Percentiles rank a stretch among this genome's conserved stretches.
Conservation (phyloP, 2,113 vertebrate species). For the Corythornis madagascariensis region DNA sequence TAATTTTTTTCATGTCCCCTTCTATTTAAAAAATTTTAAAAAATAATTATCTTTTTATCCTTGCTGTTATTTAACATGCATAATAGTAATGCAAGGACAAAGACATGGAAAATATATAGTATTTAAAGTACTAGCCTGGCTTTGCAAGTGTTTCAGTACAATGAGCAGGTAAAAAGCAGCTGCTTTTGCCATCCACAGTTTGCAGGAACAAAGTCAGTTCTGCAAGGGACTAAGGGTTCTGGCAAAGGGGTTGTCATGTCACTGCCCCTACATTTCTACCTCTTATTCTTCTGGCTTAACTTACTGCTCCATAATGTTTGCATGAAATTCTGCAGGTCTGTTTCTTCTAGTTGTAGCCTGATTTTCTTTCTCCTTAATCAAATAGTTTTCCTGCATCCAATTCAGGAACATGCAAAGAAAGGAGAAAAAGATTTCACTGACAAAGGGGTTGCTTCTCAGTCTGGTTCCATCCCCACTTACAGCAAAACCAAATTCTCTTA, state of each 20-base stretch:
- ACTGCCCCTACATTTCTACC: too few species aligned
- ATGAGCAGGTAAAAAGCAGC: not conserved
- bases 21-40: not conserved
- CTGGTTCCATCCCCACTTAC: not conserved
- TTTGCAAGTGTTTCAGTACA: not conserved
- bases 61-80: accelerated
- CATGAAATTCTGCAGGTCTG: not conserved
- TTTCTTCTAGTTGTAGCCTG: not conserved
- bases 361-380: not conserved
- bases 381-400: not conserved
- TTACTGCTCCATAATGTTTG: not conserved
- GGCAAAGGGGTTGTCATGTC: too few species aligned
- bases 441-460: not conserved
- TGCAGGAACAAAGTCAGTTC: not conserved
- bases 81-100: not conserved
- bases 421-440: not conserved
- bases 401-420: not conserved
- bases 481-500: not conserved
- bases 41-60: not conserved
- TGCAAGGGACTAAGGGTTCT: not conserved
- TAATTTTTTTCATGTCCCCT: not conserved
- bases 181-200: not conserved
- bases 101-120: not conserved
- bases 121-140: not conserved
- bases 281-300: not conserved